Percentiles rank a stretch among this genome's conserved stretches.
Evolutionary conservation across 2,113 vertebrate genomes (phyloP).

Genomic region (Thymallus thymallus): DNA sequence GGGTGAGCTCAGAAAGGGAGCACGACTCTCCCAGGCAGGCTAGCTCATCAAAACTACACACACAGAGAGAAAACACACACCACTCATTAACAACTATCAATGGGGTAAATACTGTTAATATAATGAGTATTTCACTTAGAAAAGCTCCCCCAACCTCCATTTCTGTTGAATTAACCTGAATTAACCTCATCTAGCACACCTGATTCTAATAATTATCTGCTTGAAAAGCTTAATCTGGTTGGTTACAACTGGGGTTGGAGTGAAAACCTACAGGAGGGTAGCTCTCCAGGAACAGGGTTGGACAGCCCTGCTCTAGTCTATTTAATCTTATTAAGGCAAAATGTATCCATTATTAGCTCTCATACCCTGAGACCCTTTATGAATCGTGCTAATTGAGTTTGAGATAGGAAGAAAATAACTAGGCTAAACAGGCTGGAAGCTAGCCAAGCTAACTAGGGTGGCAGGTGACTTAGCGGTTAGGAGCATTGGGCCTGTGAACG

Average conservation of each 20-base stretch:
- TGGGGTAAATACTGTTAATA: not conserved
- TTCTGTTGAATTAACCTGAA: conserved; percentile 13
- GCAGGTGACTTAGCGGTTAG: too few species aligned
- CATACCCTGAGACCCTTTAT: too few species aligned
- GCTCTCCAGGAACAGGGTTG: too few species aligned
- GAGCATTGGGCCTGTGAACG: too few species aligned
- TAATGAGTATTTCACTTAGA: conserved; percentile 25
- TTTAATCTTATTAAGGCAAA: too few species aligned
- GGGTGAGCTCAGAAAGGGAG: conserved; percentile 91
- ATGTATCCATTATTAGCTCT: too few species aligned
- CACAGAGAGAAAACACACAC: conserved; percentile 19
- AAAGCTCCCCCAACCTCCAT: not conserved
- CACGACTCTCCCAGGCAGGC: conserved; percentile 84
- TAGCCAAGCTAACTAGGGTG: not conserved
- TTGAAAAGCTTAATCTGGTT: too few species aligned
- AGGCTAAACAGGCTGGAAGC: not conserved
- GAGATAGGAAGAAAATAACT: not conserved
- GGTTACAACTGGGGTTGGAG: too few species aligned
- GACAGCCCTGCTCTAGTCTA: too few species aligned
- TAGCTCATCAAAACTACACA: conserved; percentile 87
- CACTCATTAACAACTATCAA: conserved; percentile 1
- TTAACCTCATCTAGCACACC: too few species aligned
- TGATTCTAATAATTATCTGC: too few species aligned
- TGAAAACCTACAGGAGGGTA: too few species aligned
- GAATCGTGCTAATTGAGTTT: conserved; percentile 11